These are phyloP conservation scores for Cygnus buccinator DNA, from an alignment of 2,113 vertebrate genomes.

Conservation along the genomic window DNA sequence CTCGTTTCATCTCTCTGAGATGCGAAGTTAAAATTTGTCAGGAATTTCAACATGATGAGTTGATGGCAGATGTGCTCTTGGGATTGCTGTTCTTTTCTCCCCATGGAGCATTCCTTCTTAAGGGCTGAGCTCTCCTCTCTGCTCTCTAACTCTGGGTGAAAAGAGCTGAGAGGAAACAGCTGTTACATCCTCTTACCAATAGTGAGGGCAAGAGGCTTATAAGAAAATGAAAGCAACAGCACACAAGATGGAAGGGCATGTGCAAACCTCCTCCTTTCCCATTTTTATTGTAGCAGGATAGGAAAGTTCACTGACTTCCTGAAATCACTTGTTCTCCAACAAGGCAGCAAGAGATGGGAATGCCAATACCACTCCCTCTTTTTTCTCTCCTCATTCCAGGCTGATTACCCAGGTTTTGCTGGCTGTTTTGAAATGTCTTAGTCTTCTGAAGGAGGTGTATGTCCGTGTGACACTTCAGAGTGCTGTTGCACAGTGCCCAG, in stretches of 20 bases:
- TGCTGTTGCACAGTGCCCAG: neutral
- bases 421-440: neutral
- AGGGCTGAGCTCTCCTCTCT: neutral
- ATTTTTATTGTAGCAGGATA: neutral
- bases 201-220: neutral
- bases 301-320: neutral
- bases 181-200: neutral
- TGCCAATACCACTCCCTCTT: neutral
- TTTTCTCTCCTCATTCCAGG: neutral
- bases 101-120: rapidly evolving
- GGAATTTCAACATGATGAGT: neutral
- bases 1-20: neutral
- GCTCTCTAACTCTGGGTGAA: neutral
- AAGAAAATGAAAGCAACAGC: neutral
- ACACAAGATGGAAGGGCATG: neutral
- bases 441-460: neutral
- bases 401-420: neutral
- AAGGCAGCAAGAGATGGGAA: neutral
- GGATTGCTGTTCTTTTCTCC: neutral
- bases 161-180: neutral
- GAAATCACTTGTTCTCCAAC: neutral
- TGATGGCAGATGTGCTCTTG: rapidly evolving
- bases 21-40: neutral
- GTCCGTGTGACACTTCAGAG: neutral
- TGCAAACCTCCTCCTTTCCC: neutral